Conservation (phyloP, 2,797 vertebrate genomes). For the Lateolabrax maculatus region DNA sequence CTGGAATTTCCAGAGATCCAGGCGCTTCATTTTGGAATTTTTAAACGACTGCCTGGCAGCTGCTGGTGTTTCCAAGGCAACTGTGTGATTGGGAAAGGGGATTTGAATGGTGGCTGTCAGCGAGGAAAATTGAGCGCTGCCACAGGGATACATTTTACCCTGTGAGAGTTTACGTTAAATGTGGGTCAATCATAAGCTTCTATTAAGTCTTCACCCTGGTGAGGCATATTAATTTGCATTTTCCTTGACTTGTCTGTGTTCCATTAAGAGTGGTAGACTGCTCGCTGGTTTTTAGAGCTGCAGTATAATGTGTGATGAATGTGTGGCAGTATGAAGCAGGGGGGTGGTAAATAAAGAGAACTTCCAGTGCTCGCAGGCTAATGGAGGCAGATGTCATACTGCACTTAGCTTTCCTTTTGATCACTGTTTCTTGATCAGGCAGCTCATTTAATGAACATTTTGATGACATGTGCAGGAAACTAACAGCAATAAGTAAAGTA, state of each 20-base stretch:
- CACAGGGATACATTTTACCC: conserved; percentile 71
- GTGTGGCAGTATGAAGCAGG: conserved; percentile 38
- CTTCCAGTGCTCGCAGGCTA: conserved; percentile 45
- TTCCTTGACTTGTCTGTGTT: conserved; percentile 64
- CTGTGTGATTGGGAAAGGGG: conserved; percentile 76
- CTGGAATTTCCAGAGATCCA: conserved; percentile 76
- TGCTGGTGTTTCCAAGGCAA: conserved; percentile 83
- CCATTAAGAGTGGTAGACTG: conserved; percentile 58
- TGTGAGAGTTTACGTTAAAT: conserved; percentile 79
- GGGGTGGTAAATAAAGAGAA: conserved; percentile 49
- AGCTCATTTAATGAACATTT: conserved; percentile 30
- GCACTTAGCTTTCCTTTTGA: conserved; percentile 48
- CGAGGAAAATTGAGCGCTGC: conserved; percentile 72
- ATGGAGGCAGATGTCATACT: conserved; percentile 64
- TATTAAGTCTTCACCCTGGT: conserved; percentile 79
- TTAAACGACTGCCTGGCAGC: conserved; percentile 75
- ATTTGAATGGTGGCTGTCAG: conserved; percentile 79
- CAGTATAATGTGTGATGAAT: conserved; percentile 59
- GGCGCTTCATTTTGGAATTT: conserved; percentile 72
- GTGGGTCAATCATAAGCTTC: conserved; percentile 82
- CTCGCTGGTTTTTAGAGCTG: conserved; percentile 52
- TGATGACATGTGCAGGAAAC: not conserved
- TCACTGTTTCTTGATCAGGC: conserved; percentile 34
- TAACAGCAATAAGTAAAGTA: conserved; percentile 1
- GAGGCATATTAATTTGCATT: conserved; percentile 79